These are phyloP conservation scores for Spisula solida DNA, from an alignment of 2,888 invertebrate genomes.

Conservation along the genomic window DNA sequence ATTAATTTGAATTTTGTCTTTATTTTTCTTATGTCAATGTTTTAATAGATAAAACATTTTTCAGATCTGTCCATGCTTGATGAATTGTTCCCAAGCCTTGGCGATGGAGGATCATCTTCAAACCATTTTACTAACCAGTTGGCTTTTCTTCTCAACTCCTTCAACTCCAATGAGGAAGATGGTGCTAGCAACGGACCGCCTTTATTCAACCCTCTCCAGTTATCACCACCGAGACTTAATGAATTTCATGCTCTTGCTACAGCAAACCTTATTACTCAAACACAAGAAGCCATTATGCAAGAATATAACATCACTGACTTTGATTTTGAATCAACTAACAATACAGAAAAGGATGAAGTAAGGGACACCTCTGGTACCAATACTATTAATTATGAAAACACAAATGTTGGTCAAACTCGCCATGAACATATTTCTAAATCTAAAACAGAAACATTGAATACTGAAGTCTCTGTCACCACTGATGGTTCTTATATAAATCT, in stretches of 20 bases:
- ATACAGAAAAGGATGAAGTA: neutral
- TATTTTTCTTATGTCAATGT: too few relatives aligned
- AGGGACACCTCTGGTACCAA: neutral
- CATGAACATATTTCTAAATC: neutral
- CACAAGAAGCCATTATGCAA: slow-evolving; percentile 79
- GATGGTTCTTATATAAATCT: neutral
- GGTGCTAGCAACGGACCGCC: slow-evolving; percentile 32
- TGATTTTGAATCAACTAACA: neutral
- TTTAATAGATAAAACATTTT: neutral
- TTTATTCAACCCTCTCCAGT: slow-evolving; percentile 41
- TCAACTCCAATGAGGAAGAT: slow-evolving; percentile 43
- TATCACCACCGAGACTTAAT: slow-evolving; percentile 43
- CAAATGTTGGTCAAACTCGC: neutral
- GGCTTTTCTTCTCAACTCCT: slow-evolving; percentile 36
- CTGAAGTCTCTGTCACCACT: neutral
- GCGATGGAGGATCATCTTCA: slow-evolving; percentile 31
- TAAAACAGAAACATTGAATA: neutral
- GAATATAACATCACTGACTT: slow-evolving; percentile 69
- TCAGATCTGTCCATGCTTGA: slow-evolving; percentile 38
- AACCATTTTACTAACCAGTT: slow-evolving; percentile 45
- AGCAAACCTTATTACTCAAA: slow-evolving; percentile 80
- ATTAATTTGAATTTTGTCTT: too few relatives aligned
- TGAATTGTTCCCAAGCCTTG: slow-evolving; percentile 52
- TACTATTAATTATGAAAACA: neutral
- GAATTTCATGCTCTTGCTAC: slow-evolving; percentile 79